Percentiles rank a stretch among this genome's conserved stretches.
Conservation (phyloP, 2,113 vertebrate genomes). For the Onychostoma macrolepis region DNA sequence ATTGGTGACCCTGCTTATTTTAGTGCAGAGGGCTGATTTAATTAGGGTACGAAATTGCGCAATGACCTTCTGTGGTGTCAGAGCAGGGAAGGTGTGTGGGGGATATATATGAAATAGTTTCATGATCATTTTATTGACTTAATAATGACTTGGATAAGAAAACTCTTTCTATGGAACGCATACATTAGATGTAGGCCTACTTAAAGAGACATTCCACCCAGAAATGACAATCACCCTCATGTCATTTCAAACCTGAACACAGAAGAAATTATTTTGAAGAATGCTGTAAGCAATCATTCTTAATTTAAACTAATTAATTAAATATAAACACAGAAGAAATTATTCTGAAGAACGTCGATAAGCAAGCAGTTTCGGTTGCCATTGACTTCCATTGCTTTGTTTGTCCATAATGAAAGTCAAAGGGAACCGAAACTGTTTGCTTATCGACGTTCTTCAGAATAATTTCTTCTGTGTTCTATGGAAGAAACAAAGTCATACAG, state of each 20-base stretch:
- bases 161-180: background rate
- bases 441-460: background rate
- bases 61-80: background rate
- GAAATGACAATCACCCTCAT: background rate
- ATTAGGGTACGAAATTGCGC: background rate
- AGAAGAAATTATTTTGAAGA: too few species aligned
- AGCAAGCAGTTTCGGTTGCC: background rate
- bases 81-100: background rate
- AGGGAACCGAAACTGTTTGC: background rate
- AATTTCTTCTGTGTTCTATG: background rate
- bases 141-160: too few species aligned
- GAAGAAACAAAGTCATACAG: background rate
- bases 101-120: background rate
- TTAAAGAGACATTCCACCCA: background rate
- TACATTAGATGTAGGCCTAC: background rate
- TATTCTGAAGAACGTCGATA: background rate
- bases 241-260: background rate
- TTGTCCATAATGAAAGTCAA: background rate
- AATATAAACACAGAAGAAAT: too few species aligned
- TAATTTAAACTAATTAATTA: too few species aligned
- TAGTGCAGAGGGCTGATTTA: background rate
- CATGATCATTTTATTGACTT: background rate
- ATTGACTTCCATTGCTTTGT: background rate
- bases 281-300: too few species aligned
- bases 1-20: background rate